Base-by-base conservation (phyloP, 1,140 invertebrate species). In the Drosophila tani region DNA sequence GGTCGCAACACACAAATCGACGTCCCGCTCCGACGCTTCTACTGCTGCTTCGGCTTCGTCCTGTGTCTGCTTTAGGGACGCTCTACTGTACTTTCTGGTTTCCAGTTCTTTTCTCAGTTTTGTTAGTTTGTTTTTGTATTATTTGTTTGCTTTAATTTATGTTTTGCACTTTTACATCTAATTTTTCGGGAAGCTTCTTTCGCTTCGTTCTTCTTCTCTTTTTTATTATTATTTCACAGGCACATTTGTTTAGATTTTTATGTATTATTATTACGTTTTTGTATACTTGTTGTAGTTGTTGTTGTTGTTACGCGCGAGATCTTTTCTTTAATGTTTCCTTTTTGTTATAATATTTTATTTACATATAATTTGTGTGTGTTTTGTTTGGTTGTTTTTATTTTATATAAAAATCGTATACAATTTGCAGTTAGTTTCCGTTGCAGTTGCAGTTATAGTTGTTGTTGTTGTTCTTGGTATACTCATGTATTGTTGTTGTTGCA, bases 221-320 rank as follows among this genome's bases (percentile, higher is more conserved):
- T 69, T 75, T 41, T 63, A 59, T 29, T 79, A 63, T 77, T 77
- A 47, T 69, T 81, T 86, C 90, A 91, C 88, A 91, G 90, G 90
- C 90, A 91, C 90, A 91, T 91, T 91, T 90, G 90, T 91, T 87
- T 81, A 84, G 69, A 71, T 76, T 82, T 82, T 83, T 82, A 87
- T 86, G 66, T 82, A 79, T 85, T 76, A 64, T 71, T 69, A 66
- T 80, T 85, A 76, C 79, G 75, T 67, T 88, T 67, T 88, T 82
- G 84, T 87, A 86, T 86, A 87, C 84, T 82, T 85, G 51, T 81
- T 82, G 65, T 64, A 24, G 21, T 24, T 64, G 41, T 78, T 73
- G 46, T 60, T 45, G 29, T 46, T 75, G 74, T 76, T 67, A 76
- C 73, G 74, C 63, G 74, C 73, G 73, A 76, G 70, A 76, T 76